Evolutionary conservation across 1,140 invertebrate genomes (phyloP), one percentile per base, ranked within the genome.

Genomic region (Rhagoletis zephyria): DNA sequence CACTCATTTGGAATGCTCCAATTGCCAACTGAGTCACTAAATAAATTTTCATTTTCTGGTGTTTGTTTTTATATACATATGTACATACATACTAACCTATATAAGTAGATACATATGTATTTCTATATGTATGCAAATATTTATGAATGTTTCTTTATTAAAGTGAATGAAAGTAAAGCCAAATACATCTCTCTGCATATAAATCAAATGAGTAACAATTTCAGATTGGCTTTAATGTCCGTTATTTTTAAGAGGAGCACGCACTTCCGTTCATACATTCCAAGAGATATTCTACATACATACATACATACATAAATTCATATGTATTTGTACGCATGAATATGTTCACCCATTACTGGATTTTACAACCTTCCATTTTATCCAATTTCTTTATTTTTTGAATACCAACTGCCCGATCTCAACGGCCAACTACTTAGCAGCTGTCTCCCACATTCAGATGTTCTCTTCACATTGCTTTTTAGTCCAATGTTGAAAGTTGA

Each of bases 261-360:
- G 16, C 48, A 81, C 74, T 81, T 81, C 74, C 74, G 74, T 81
- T 81, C 74, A 59, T 40, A 56, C 74, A 81, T 56, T 19, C 45
- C 45, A 81, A 51, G 74, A 81, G 12, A 81, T 48, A n/a, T 56
- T 81, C 16, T 48, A 48, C 16, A 51, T 10, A 48, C 16, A 51
- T 16, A 77, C 70, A 64, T 48, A 64, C 59, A n/a, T 81, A 30
- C 30, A 30, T 30, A 30, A 30, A 30, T 30, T 30, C 30, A 30
- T 30, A 81, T 48, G 74, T 81, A 48, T 81, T n/a, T 19, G 74
- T 48, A 42, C 67, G n/a, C 9, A 63, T 6, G 12, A 7, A 12
- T 60, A 60, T 60, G 59, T 60, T 6, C 59, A 7, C 12, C 59
- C 6, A 60, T 63, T 63, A 14, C 16, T 63, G 4, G 10, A 65